Conservation (phyloP, 2,888 invertebrate species). For the Gymnoscelis rufifasciata region DNA sequence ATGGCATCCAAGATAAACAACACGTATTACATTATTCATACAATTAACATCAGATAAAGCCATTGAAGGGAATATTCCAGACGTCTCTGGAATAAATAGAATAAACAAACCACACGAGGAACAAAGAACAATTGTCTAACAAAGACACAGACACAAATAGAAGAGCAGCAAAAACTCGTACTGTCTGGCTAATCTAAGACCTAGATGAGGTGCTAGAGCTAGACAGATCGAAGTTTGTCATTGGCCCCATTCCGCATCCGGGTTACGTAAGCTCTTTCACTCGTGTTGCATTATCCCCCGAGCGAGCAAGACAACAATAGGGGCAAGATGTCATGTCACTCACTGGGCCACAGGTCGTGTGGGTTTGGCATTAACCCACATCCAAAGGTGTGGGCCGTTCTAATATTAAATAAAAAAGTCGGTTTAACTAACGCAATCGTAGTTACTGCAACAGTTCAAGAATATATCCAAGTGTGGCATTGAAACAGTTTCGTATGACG, state of each 20-base stretch:
- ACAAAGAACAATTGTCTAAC: slow-evolving; percentile 1
- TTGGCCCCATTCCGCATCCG: slow-evolving; percentile 49
- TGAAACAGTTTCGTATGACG: slow-evolving; percentile 18
- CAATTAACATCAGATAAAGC: slow-evolving; percentile 14
- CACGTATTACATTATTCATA: slow-evolving; percentile 27
- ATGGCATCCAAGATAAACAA: slow-evolving; percentile 33
- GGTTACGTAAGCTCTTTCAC: slow-evolving; percentile 40
- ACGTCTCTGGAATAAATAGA: slow-evolving; percentile 2
- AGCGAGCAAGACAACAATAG: slow-evolving; percentile 43
- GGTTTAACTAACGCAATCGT: slow-evolving; percentile 52
- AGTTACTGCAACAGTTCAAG: slow-evolving; percentile 56
- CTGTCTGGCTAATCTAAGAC: slow-evolving; percentile 10
- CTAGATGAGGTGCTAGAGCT: slow-evolving; percentile 5
- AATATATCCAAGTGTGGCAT: slow-evolving; percentile 38
- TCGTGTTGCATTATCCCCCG: slow-evolving; percentile 34
- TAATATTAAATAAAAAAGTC: slow-evolving; percentile 63
- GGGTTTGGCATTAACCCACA: slow-evolving; percentile 76
- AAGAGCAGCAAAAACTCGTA: slow-evolving; percentile 1
- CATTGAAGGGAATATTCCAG: slow-evolving; percentile 7
- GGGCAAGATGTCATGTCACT: slow-evolving; percentile 51
- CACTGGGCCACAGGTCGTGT: slow-evolving; percentile 60
- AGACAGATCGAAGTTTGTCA: slow-evolving; percentile 38
- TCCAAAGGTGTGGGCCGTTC: slow-evolving; percentile 66
- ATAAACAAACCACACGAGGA: neutral
- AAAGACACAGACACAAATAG: slow-evolving; percentile 5